Evolutionary conservation across 2,113 vertebrate genomes (phyloP).

Genomic region (Phyllopteryx taeniolatus): DNA sequence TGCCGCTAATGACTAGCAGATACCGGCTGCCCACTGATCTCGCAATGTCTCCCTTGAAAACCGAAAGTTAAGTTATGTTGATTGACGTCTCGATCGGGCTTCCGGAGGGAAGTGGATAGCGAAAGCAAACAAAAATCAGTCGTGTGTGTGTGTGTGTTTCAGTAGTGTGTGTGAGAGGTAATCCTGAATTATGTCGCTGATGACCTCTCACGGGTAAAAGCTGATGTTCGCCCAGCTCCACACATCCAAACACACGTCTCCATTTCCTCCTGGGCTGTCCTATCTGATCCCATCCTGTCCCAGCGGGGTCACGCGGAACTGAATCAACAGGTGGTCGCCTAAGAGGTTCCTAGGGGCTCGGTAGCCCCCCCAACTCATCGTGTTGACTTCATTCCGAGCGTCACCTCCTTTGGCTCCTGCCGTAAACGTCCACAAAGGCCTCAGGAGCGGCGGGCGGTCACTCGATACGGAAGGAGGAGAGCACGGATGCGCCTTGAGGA

Average conservation of each 20-base stretch:
- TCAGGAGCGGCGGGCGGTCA: slow-evolving; percentile 34
- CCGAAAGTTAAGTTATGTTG: slow-evolving; percentile 5
- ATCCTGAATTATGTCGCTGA: too few species aligned
- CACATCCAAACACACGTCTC: slow-evolving; percentile 17
- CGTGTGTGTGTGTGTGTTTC: too few species aligned
- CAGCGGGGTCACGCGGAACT: slow-evolving; percentile 64
- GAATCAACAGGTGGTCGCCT: slow-evolving; percentile 69
- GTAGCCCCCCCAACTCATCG: slow-evolving; percentile 18
- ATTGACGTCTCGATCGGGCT: background rate
- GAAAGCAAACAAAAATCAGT: background rate
- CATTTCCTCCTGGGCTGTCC: slow-evolving; percentile 43
- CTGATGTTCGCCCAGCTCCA: slow-evolving; percentile 1
- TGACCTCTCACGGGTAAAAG: background rate
- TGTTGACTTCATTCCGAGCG: slow-evolving; percentile 38
- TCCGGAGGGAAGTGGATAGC: background rate
- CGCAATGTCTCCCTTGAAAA: slow-evolving; percentile 1
- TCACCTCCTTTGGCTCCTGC: slow-evolving; percentile 35
- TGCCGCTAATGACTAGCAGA: slow-evolving; percentile 42
- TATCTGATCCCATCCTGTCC: slow-evolving; percentile 26
- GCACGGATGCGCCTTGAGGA: slow-evolving; percentile 53
- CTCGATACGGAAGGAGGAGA: slow-evolving; percentile 55
- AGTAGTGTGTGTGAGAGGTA: background rate
- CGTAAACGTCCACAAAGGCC: slow-evolving; percentile 48
- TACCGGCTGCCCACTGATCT: slow-evolving; percentile 13
- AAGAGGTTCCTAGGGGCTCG: slow-evolving; percentile 39